Evolutionary conservation across 2,113 vertebrate genomes (phyloP).

Genomic region (Hippoglossus stenolepis): DNA sequence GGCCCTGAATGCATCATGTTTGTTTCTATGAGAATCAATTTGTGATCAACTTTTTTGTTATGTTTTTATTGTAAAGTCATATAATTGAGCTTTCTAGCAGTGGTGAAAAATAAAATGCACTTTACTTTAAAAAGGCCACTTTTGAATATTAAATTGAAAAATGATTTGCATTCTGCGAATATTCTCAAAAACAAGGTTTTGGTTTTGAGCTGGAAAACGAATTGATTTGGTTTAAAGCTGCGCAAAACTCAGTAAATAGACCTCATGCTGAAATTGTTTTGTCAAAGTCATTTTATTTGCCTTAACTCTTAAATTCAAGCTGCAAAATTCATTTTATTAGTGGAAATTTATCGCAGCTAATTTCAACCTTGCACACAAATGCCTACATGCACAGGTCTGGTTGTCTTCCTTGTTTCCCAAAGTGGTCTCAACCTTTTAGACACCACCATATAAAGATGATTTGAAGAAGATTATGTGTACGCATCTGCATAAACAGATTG

Average conservation of each 20-base stretch:
- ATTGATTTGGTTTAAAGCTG: too few species aligned
- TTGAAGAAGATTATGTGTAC: background rate
- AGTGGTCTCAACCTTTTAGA: background rate
- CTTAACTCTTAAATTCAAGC: too few species aligned
- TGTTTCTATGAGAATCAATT: too few species aligned
- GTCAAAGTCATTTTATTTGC: background rate
- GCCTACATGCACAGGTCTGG: background rate
- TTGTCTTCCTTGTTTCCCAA: background rate
- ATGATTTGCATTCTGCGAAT: background rate
- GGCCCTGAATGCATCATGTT: too few species aligned
- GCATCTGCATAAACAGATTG: background rate
- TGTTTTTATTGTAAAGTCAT: too few species aligned
- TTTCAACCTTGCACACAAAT: background rate
- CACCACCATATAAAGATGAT: background rate
- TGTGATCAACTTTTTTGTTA: too few species aligned
- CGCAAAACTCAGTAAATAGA: background rate
- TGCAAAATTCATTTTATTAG: too few species aligned
- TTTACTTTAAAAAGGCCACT: too few species aligned
- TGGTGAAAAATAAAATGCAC: too few species aligned
- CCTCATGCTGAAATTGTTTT: too few species aligned
- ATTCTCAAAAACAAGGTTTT: background rate
- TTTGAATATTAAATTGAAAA: too few species aligned
- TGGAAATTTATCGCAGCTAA: background rate
- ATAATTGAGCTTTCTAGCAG: too few species aligned
- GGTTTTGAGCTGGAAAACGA: background rate